Evolutionary conservation across 1,140 invertebrate genomes (phyloP).

Genomic region (Calephelis virginiensis): DNA sequence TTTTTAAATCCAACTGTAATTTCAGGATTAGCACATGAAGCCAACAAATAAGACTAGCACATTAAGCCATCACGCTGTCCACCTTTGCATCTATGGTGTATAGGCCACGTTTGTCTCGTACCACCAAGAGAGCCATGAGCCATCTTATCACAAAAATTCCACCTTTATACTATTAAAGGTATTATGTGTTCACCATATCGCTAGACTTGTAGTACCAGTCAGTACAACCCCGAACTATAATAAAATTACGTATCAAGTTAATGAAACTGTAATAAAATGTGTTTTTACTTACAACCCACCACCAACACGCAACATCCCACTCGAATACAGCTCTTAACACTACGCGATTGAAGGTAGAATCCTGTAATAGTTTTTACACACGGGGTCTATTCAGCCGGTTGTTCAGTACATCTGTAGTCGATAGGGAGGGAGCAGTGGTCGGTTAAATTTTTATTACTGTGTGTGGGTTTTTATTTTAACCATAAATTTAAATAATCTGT

Average conservation of each 20-base stretch:
- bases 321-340: background rate
- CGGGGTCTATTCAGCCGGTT: background rate
- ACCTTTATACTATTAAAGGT: background rate
- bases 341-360: constrained; percentile 8
- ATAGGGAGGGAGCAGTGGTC: constrained; percentile 40
- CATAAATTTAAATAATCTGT: constrained; percentile 47
- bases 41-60: too few species aligned
- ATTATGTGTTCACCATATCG: background rate
- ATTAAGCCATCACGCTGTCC: too few species aligned
- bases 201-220: background rate
- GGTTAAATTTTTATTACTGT: constrained; percentile 44
- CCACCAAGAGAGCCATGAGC: too few species aligned
- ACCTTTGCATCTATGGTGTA: too few species aligned
- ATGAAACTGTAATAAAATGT: constrained; percentile 40
- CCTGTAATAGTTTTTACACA: background rate
- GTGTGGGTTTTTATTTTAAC: constrained; percentile 45
- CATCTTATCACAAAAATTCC: too few species aligned
- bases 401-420: constrained; percentile 33
- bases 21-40: too few species aligned
- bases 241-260: constrained; percentile 39
- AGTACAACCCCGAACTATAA: constrained; percentile 35
- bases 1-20: too few species aligned
- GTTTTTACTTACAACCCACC: constrained; percentile 29
- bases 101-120: too few species aligned
- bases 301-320: constrained; percentile 7